Evolutionary conservation across 2,113 vertebrate species (phyloP), one percentile per base, ranked within the genome.

Genomic region (Cyprinodon variegatus): DNA sequence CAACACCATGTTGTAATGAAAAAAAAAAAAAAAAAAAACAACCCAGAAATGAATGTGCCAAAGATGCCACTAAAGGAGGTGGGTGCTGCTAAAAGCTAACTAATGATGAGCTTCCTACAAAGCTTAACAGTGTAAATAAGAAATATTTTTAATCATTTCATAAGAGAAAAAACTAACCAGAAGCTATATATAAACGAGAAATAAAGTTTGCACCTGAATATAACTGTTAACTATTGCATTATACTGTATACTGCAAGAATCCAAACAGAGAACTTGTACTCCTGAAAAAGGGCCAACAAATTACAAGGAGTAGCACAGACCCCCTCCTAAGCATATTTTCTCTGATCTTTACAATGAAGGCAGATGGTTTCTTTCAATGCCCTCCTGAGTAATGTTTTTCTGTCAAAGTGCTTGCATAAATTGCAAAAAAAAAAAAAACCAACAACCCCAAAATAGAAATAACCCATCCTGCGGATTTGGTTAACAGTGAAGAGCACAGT

Each of bases 21-120:
- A 17, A 39, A 39, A 13, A n/a, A 22, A n/a, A 59, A 1, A 29
- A 29, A 29, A 29, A 29, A 29, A 1, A 29, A 29, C 29, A 29
- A 29, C 29, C 15, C 62, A 40, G 62, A 37, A 64, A 22, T 17
- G 40, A 4, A 43, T n/a, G 7, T 48, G 39, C 14, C 36, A 17
- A 60, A 70, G n/a, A 74, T 59, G 68, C 63, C 1, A 70, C 38
- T 60, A 20, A 17, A 22, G 29, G 11, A 50, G 46, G 36, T 69
- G 37, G 6, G 71, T 11, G 6, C 48, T 5, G 65, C 29, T n/a
- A n/a, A 14, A 63, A 40, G n/a, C 14, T 8, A 13, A 61, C 9
- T 69, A 69, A 70, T 1, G 1, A 37, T 22, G 6, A 60, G 4
- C 11, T 61, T 40, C 17, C 5, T 7, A 3, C 62, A 29, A 37